These are phyloP conservation scores for Heliconius erato DNA, from an alignment of 2,888 invertebrate genomes.

Conservation along the genomic window DNA sequence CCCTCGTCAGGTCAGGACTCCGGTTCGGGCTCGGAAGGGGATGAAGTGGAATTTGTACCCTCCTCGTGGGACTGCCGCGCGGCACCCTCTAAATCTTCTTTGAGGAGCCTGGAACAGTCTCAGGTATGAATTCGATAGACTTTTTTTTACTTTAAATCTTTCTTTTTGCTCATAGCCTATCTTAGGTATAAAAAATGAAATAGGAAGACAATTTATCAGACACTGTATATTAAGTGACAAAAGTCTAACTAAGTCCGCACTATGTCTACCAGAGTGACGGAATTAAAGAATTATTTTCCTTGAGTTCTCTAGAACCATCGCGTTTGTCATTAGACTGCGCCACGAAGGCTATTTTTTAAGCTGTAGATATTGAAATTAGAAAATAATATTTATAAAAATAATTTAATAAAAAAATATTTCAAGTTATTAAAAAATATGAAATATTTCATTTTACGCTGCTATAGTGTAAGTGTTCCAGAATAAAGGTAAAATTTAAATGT, in stretches of 20 bases:
- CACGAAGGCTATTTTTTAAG: background rate
- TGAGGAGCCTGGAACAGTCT: constrained; percentile 78
- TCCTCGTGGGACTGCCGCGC: constrained; percentile 93
- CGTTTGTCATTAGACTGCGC: background rate
- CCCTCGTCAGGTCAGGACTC: constrained; percentile 59
- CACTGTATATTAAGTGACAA: no score
- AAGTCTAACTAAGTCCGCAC: no score
- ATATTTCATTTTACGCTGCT: no score
- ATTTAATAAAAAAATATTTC: no score
- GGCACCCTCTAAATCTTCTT: constrained; percentile 90
- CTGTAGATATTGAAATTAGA: background rate
- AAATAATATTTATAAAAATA: no score
- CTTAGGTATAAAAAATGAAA: background rate
- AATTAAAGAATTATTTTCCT: no score
- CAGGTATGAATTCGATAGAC: constrained; percentile 59
- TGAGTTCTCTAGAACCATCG: background rate
- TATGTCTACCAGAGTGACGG: no score
- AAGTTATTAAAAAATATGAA: no score
- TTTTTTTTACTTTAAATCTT: background rate
- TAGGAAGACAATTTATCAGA: background rate
- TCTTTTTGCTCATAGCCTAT: background rate
- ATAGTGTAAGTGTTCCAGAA: no score
- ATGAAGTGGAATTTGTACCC: constrained; percentile 91
- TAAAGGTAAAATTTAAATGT: no score
- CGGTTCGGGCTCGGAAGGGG: constrained; percentile 84